These are phyloP conservation scores for Muschampia plurimacula DNA, from an alignment of 2,888 invertebrate genomes.

Conservation along the genomic window DNA sequence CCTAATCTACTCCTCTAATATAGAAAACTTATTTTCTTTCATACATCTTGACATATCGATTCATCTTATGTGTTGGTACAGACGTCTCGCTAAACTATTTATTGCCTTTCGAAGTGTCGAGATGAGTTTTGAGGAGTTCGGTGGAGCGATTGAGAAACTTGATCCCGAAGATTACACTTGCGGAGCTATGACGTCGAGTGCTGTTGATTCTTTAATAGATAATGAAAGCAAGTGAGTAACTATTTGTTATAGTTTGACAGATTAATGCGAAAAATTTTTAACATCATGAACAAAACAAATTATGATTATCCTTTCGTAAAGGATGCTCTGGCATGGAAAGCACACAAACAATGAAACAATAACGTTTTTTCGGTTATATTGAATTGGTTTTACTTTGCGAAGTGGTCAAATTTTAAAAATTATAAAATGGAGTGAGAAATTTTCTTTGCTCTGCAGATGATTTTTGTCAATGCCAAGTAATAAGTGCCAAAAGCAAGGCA, in stretches of 20 bases:
- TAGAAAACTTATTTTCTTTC: neutral
- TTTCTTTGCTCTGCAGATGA: neutral
- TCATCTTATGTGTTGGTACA: conserved; percentile 11
- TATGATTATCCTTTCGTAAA: too few relatives aligned
- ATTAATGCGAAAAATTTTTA: too few relatives aligned
- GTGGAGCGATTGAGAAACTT: conserved; percentile 33
- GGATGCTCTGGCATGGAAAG: too few relatives aligned
- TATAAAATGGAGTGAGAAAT: neutral
- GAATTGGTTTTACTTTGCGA: too few relatives aligned
- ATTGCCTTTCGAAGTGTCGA: conserved; percentile 35
- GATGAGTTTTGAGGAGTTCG: conserved; percentile 36
- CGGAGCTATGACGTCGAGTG: neutral
- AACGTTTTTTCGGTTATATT: too few relatives aligned
- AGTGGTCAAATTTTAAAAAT: neutral
- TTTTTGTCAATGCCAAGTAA: neutral
- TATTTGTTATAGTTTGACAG: neutral
- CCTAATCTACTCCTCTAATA: too few relatives aligned
- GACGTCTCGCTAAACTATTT: conserved; percentile 35
- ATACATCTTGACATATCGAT: neutral
- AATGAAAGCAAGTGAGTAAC: neutral
- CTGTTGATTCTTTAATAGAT: neutral
- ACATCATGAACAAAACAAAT: too few relatives aligned
- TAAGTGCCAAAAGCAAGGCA: neutral
- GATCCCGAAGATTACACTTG: conserved; percentile 14
- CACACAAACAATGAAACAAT: too few relatives aligned